phyloP scores from a whole-genome alignment of 2,113 vertebrate genomes.

The Miniopterus natalensis region DNA sequence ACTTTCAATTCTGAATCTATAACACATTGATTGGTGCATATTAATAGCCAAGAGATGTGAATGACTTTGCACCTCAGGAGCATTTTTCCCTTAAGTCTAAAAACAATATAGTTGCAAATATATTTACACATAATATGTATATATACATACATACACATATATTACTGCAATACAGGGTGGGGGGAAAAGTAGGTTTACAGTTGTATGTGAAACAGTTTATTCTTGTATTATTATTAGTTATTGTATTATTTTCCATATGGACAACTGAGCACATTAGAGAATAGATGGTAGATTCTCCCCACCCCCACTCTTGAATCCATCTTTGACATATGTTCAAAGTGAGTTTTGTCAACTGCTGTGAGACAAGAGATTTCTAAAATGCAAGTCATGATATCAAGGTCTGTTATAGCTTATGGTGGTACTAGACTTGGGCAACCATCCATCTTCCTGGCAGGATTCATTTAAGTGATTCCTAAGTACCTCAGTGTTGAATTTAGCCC shows the following conservation, averaged over 20 bases:
- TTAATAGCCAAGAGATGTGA: constrained; percentile 13
- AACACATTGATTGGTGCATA: neutral
- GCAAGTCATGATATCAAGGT: neutral
- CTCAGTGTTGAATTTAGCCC: constrained; percentile 48
- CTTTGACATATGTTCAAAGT: neutral
- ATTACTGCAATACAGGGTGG: neutral
- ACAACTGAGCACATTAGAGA: neutral
- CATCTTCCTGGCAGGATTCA: constrained; percentile 26
- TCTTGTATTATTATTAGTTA: neutral
- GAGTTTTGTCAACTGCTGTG: neutral
- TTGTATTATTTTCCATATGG: neutral
- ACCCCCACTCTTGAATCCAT: neutral
- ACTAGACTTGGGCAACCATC: neutral
- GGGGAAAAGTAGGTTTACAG: neutral
- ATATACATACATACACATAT: too few relatives aligned
- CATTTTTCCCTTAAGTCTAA: neutral
- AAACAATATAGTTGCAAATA: neutral
- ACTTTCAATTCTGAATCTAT: neutral
- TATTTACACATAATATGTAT: neutral
- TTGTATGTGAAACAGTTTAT: neutral
- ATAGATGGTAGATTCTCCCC: neutral
- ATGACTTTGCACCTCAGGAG: neutral
- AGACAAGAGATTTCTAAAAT: constrained; percentile 13
- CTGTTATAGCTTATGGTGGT: neutral
- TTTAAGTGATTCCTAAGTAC: neutral